Evolutionary conservation across 2,888 invertebrate genomes (phyloP), one percentile per base, ranked within the genome.

Genomic region (Parnassius apollo): DNA sequence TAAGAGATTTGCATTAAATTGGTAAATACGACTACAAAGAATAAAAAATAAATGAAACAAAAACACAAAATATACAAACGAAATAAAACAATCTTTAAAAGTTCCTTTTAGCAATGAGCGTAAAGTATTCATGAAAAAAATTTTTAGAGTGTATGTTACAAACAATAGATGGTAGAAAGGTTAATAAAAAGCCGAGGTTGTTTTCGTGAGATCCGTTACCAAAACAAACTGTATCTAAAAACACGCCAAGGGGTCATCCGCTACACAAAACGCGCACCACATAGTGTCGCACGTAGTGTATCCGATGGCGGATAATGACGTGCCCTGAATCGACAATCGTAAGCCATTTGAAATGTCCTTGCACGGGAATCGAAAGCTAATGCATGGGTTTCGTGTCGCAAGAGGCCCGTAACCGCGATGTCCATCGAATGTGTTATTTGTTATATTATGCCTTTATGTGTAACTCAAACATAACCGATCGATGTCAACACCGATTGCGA

Each of bases 331-430:
- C 62, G 65, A 68, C 75, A 82, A 69, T 55, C 48, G 44, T 8
- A 18, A 42, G 51, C 9, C 55, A 35, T 59, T 74, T 59, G 62
- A 60, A 78, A 80, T 81, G 86, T 86, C 88, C 88, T 88, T 88
- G 87, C 83, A 81, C 74, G 66, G 75, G 74, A 73, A 74, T 79
- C 72, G 83, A 83, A 83, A 84, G 83, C 81, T 78, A 78, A 81
- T 75, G 71, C 68, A 69, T 75, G 80, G 72, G 76, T 76, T 76
- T 75, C 75, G 75, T 88, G 85, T 85, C 82, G 88, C 86, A 88
- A 88, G 78, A 76, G 74, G 73, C 72, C 74, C 79, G 84, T 81
- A 83, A 82, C 79, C 68, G 69, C 73, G 78, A 81, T 82, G 84
- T 75, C 71, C 74, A 71, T 70, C 64, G 86, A 83, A 88, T 85